Conservation (phyloP, 1,140 invertebrate genomes). For the Colletes gigas region DNA sequence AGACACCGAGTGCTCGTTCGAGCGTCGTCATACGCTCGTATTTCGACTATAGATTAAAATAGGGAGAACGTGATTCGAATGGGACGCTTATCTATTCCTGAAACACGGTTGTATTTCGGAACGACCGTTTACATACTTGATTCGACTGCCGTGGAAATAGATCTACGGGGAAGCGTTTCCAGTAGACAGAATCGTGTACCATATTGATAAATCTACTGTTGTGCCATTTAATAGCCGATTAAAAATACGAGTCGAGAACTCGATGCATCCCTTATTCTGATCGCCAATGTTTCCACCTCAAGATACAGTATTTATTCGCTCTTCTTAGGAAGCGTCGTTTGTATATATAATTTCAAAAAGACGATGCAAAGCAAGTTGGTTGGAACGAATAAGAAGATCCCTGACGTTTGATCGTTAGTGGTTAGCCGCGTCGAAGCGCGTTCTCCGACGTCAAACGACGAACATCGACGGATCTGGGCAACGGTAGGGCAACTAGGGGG, state of each 20-base stretch:
- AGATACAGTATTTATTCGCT: not conserved
- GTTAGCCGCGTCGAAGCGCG: not conserved
- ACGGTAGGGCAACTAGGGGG: not conserved
- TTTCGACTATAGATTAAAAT: constrained; percentile 26
- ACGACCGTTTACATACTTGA: constrained; percentile 46
- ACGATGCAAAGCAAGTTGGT: not conserved
- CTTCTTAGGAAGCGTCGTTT: too few species aligned
- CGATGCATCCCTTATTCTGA: not conserved
- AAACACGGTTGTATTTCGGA: constrained; percentile 46
- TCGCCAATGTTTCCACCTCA: not conserved
- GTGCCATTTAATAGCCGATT: not conserved
- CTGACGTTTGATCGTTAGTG: not conserved
- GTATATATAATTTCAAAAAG: not conserved
- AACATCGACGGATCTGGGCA: constrained; percentile 2
- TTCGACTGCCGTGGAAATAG: constrained; percentile 48
- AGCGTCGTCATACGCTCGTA: not conserved
- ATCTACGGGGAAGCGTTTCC: constrained; percentile 17
- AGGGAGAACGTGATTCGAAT: constrained; percentile 35
- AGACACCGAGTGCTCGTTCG: not conserved
- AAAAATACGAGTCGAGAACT: too few species aligned
- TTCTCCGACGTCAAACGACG: not conserved
- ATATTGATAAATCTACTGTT: constrained; percentile 55
- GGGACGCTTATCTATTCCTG: constrained; percentile 49
- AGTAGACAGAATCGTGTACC: constrained; percentile 32
- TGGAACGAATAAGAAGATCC: not conserved